phyloP scores from a whole-genome alignment of 2,888 invertebrate species.

The Parapristionchus giblindavisi region DNA sequence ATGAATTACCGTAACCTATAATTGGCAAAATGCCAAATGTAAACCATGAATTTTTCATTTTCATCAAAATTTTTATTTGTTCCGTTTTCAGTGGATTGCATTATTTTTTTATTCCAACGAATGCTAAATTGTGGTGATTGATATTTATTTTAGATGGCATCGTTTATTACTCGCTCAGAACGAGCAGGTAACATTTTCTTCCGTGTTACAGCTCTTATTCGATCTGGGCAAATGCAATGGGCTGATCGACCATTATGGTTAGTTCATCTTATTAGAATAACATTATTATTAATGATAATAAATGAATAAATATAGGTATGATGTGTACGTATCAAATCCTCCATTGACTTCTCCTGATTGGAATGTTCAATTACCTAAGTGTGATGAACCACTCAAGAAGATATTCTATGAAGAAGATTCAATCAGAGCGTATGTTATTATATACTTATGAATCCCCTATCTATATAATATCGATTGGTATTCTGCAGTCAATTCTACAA shows the following conservation, averaged over 20 bases:
- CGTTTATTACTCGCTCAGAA: conserved; percentile 61
- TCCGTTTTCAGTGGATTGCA: background rate
- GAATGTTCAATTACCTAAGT: conserved; percentile 72
- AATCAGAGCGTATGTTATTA: conserved; percentile 79
- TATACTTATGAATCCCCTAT: background rate
- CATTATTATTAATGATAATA: background rate
- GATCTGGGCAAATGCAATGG: conserved; percentile 81
- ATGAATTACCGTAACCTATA: background rate
- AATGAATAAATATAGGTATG: conserved; percentile 77
- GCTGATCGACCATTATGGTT: conserved; percentile 88
- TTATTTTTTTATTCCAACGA: background rate
- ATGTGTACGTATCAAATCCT: conserved; percentile 88
- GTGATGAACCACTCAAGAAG: conserved; percentile 75
- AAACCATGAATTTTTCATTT: background rate
- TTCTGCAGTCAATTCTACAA: conserved; percentile 71
- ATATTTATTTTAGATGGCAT: conserved; percentile 49
- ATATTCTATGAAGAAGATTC: conserved; percentile 86
- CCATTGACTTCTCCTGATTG: conserved; percentile 84
- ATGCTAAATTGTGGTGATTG: background rate
- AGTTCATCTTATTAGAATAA: background rate
- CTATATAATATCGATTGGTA: background rate
- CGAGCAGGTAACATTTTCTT: conserved; percentile 63
- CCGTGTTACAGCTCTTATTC: conserved; percentile 77
- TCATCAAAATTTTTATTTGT: background rate
- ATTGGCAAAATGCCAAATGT: conserved; percentile 1